phyloP scores from a whole-genome alignment of 2,888 invertebrate genomes.

The Clistopyga incitator region DNA sequence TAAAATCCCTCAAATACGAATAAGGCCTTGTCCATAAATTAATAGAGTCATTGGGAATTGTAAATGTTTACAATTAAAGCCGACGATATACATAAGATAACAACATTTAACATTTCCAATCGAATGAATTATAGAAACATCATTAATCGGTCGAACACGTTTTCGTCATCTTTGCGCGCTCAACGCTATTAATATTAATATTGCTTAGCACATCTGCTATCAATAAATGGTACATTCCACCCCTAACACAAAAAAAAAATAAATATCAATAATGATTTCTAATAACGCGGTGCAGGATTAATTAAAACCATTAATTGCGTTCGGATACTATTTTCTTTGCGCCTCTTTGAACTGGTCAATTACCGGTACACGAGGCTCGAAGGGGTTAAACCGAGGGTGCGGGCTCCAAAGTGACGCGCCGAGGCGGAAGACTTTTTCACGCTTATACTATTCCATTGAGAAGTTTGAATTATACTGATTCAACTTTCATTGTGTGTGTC shows the following conservation, averaged over 20 bases:
- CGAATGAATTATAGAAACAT: background rate
- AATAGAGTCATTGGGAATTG: too few species aligned
- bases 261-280: too few species aligned
- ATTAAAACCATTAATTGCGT: background rate
- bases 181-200: background rate
- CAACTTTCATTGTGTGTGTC: constrained; percentile 1
- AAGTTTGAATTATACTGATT: constrained; percentile 15
- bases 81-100: too few species aligned
- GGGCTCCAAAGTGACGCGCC: background rate
- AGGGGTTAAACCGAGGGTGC: background rate
- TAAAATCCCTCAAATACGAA: too few species aligned
- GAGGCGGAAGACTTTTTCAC: constrained; percentile 38
- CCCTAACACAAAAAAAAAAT: background rate
- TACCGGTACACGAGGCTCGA: background rate
- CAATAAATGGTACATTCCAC: background rate
- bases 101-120: background rate
- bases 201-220: background rate
- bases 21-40: too few species aligned
- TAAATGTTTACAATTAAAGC: too few species aligned
- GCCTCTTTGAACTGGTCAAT: background rate
- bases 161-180: too few species aligned
- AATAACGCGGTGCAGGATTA: too few species aligned
- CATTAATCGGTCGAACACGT: background rate
- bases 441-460: constrained; percentile 12
- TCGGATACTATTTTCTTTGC: background rate